Conservation (phyloP, 1,140 invertebrate genomes). For the Telenomus remus region DNA sequence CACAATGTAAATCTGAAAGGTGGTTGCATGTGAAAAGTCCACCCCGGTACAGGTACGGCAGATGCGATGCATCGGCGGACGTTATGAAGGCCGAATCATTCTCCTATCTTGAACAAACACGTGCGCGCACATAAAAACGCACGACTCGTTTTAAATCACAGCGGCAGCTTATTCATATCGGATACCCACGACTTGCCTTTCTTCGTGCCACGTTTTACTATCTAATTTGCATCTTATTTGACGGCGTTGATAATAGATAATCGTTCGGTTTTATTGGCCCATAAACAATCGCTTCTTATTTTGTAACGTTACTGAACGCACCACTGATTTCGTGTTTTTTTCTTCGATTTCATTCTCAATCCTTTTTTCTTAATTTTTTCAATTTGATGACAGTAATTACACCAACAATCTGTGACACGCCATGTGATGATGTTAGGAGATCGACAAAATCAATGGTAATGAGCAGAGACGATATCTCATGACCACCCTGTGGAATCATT, state of each 20-base stretch:
- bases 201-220: slow-evolving; percentile 26
- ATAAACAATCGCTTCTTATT: slow-evolving; percentile 22
- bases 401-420: slow-evolving; percentile 24
- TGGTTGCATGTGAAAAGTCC: slow-evolving; percentile 44
- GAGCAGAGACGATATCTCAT: slow-evolving; percentile 15
- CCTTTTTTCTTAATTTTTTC: too few species aligned
- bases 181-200: slow-evolving; percentile 15
- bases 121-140: slow-evolving; percentile 40
- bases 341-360: background rate
- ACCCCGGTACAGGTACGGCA: slow-evolving; percentile 45
- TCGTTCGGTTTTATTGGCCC: slow-evolving; percentile 19
- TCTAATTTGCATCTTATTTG: slow-evolving; percentile 34
- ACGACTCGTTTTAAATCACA: slow-evolving; percentile 46
- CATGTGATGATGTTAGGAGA: slow-evolving; percentile 7
- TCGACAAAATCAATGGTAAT: slow-evolving; percentile 38
- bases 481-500: slow-evolving; percentile 41
- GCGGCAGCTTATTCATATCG: slow-evolving; percentile 43
- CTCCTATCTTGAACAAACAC: slow-evolving; percentile 36
- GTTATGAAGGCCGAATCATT: slow-evolving; percentile 54
- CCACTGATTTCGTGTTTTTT: background rate
- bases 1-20: slow-evolving; percentile 39
- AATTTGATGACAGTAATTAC: slow-evolving; percentile 24
- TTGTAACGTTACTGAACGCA: background rate
- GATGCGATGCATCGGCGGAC: slow-evolving; percentile 43
- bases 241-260: slow-evolving; percentile 24